phyloP scores from a whole-genome alignment of 2,888 invertebrate species.

The Spilosoma lubricipeda region DNA sequence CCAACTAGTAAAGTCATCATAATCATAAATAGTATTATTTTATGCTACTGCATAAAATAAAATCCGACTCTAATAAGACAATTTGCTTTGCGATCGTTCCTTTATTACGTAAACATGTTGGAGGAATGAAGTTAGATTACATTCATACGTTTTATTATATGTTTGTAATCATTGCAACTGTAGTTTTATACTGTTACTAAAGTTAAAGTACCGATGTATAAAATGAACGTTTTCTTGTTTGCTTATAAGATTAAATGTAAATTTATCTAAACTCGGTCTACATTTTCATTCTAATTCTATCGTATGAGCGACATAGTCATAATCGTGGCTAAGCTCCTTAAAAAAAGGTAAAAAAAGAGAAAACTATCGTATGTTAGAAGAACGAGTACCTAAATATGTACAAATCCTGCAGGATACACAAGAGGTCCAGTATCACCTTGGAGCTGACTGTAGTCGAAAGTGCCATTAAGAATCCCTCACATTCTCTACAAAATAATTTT shows the following conservation, averaged over 20 bases:
- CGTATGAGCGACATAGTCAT: too few species aligned
- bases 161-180: constrained; percentile 50
- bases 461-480: constrained; percentile 98
- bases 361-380: too few species aligned
- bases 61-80: constrained; percentile 60
- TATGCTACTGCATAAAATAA: constrained; percentile 59
- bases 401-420: constrained; percentile 99
- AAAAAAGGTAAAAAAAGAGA: too few species aligned
- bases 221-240: constrained; percentile 24
- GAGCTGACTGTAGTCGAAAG: constrained; percentile 94
- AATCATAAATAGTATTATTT: constrained; percentile 50
- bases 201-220: constrained; percentile 37
- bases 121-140: constrained; percentile 36
- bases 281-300: background rate
- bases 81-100: constrained; percentile 58
- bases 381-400: constrained; percentile 95
- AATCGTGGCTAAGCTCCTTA: too few species aligned
- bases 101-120: constrained; percentile 51
- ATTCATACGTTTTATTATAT: constrained; percentile 34
- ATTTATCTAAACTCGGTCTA: background rate
- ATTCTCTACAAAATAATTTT: too few species aligned
- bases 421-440: constrained; percentile 99
- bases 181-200: constrained; percentile 57
- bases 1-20: constrained; percentile 43
- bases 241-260: constrained; percentile 28